These are phyloP conservation scores for Cecidostiba fungosa DNA, from an alignment of 2,888 invertebrate genomes.

Conservation along the genomic window DNA sequence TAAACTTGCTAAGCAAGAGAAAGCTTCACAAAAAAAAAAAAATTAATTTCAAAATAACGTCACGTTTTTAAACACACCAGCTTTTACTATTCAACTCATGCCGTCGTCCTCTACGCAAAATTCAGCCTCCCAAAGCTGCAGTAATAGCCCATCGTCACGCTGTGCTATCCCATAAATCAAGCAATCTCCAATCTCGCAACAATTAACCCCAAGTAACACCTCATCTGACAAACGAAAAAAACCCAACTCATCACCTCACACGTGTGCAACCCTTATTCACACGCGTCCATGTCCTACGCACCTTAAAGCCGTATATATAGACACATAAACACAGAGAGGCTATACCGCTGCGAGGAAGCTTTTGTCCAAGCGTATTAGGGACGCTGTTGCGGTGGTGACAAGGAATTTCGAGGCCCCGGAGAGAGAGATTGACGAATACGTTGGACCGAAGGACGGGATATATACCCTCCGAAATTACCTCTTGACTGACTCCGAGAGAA, in stretches of 20 bases:
- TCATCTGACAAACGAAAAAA: not conserved
- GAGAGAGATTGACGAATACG: conserved; percentile 16
- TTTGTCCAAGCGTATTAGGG: not conserved
- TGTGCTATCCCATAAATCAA: conserved; percentile 1
- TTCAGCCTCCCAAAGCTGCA: not conserved
- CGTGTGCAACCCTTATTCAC: not conserved
- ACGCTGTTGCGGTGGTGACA: conserved; percentile 23
- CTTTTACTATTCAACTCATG: not conserved
- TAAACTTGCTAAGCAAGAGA: not conserved
- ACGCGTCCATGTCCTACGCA: too few species aligned
- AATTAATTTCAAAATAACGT: not conserved
- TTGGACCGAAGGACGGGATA: not conserved
- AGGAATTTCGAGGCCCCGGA: conserved; percentile 10
- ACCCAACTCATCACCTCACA: not conserved
- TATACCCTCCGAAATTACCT: not conserved
- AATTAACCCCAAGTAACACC: not conserved
- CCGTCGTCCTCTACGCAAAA: not conserved
- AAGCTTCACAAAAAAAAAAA: not conserved
- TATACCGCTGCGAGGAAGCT: not conserved
- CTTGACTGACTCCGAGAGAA: not conserved
- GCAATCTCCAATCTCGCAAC: conserved; percentile 7
- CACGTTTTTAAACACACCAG: not conserved
- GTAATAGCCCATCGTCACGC: not conserved
- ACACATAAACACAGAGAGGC: too few species aligned
- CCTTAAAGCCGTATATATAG: too few species aligned